Evolutionary conservation across 2,113 vertebrate genomes (phyloP).

Genomic region (Megalops atlanticus): DNA sequence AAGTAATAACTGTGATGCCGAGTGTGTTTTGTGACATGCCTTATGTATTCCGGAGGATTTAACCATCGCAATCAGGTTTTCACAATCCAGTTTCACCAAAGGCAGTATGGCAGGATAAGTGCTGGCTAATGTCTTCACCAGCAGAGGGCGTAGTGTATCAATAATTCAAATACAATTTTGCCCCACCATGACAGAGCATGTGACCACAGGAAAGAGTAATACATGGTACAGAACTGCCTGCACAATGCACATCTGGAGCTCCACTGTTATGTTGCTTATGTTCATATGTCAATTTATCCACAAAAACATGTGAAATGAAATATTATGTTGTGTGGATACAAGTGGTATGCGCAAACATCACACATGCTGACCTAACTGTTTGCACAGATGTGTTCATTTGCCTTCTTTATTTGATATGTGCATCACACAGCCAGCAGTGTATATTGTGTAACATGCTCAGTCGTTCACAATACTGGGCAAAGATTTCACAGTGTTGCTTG

Average conservation of each 20-base stretch:
- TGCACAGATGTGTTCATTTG: too few relatives aligned
- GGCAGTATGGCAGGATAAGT: neutral
- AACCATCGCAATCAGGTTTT: too few relatives aligned
- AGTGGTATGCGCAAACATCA: neutral
- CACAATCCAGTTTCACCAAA: neutral
- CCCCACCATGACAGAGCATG: too few relatives aligned
- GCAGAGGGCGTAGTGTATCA: slow-evolving; percentile 53
- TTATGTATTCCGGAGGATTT: too few relatives aligned
- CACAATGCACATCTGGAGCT: neutral
- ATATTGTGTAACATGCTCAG: neutral
- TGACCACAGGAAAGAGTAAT: neutral
- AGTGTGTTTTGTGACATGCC: too few relatives aligned
- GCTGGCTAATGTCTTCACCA: slow-evolving; percentile 32
- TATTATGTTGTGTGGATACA: neutral
- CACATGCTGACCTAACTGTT: neutral
- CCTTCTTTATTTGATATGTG: neutral
- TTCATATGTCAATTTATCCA: neutral
- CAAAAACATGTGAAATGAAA: neutral
- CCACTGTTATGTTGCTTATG: neutral
- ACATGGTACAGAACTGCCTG: neutral
- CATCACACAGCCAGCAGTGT: neutral
- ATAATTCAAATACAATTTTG: neutral
- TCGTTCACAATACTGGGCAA: neutral
- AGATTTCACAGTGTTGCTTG: neutral
- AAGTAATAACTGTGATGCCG: too few relatives aligned